phyloP scores from a whole-genome alignment of 2,797 vertebrate species.

The Peromyscus eremicus region DNA sequence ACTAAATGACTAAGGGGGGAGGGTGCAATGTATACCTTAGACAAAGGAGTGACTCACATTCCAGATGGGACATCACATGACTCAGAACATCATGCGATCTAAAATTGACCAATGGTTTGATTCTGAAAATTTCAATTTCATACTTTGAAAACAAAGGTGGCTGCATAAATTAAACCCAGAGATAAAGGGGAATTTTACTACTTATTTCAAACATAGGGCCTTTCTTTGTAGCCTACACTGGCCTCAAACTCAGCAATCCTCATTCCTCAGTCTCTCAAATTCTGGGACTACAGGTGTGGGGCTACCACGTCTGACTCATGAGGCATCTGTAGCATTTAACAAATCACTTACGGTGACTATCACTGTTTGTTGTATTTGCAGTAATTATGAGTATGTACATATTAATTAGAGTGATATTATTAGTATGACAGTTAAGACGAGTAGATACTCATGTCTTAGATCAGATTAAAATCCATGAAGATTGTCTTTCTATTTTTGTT shows the following conservation, averaged over 20 bases:
- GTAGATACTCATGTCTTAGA: background rate
- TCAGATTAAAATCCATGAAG: background rate
- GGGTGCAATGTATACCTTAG: background rate
- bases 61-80: background rate
- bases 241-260: background rate
- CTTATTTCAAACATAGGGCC: background rate
- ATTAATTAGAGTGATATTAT: constrained; percentile 5
- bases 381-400: background rate
- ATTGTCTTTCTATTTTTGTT: background rate
- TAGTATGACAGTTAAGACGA: constrained; percentile 21
- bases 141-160: background rate
- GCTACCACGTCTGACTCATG: background rate
- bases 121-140: constrained; percentile 15
- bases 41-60: background rate
- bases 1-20: background rate
- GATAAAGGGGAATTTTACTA: too few relatives aligned
- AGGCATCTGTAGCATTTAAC: background rate
- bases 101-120: background rate
- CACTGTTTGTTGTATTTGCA: background rate
- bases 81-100: background rate
- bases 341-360: background rate
- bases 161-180: background rate
- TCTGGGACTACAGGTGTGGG: background rate
- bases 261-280: background rate
- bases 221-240: background rate